A percentile compares a stretch with the other conserved stretches of the same genome.
Evolutionary conservation across 1,140 invertebrate genomes (phyloP).

Genomic region (Drosophila pallidifrons): DNA sequence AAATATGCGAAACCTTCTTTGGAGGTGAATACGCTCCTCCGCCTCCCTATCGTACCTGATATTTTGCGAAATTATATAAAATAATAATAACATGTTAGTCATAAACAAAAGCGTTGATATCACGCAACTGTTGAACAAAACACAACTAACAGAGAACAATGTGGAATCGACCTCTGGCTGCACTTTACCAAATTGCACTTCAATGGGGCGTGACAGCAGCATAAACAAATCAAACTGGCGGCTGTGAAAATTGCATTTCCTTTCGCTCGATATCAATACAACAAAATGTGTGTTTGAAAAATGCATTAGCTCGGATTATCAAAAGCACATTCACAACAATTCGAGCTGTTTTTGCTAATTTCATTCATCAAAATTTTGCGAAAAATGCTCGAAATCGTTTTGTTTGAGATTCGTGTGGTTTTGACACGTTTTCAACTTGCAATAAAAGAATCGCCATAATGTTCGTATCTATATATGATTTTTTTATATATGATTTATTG

Average conservation of each 20-base stretch:
- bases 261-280: constrained; percentile 32
- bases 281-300: constrained; percentile 8
- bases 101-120: constrained; percentile 40
- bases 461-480: constrained; percentile 48
- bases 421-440: constrained; percentile 61
- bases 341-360: constrained; percentile 17
- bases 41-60: constrained; percentile 12
- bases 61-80: constrained; percentile 27
- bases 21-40: neutral
- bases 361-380: constrained; percentile 36
- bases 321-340: neutral
- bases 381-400: constrained; percentile 34
- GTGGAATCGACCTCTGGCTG: constrained; percentile 32
- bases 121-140: constrained; percentile 46
- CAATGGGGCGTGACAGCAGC: constrained; percentile 61
- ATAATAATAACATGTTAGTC: constrained; percentile 39
- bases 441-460: constrained; percentile 46
- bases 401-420: constrained; percentile 29
- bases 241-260: constrained; percentile 5
- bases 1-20: constrained; percentile 11
- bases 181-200: constrained; percentile 53
- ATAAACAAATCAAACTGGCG: constrained; percentile 45
- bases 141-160: constrained; percentile 33
- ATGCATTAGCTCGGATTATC: constrained; percentile 12
- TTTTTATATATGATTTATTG: constrained; percentile 69